Base-by-base conservation (phyloP, 2,113 vertebrate species). In the Pseudorhombus dupliciocellatus region DNA sequence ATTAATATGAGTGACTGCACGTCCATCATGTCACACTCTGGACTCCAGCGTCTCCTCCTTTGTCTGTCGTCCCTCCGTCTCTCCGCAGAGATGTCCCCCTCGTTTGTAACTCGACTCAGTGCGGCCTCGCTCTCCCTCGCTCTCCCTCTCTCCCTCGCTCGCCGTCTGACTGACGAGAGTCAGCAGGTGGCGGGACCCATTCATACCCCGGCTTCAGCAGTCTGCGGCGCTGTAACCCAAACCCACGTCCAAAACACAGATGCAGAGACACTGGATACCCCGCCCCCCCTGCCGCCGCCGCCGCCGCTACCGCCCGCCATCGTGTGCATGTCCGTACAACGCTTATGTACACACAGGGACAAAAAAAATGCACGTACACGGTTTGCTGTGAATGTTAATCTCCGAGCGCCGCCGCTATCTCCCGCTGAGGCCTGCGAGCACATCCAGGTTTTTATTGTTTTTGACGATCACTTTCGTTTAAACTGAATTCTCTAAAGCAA, bases 181-280 rank as follows among this genome's bases (percentile, higher is more conserved):
- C 75, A 90, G 88, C 91, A 92, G 91, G 88, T 92, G 91, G 89
- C 65, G 30, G 67, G 72, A 82, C 80, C 85, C 89, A 83, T 85
- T 90, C 89, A 80, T 87, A 80, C 77, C 75, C 75, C 22, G 14
- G 28, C 42, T 84, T 65, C 77, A 81, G 83, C 85, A 78, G 87
- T 87, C 86, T 64, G 76, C 86, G 63, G 8, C 18, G 71, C 77
- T 84, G 89, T 86, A 91, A 91, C 89, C 79, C 75, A 86, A 91
- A 68, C 80, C 85, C 14, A 0, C 59, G 26, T 80, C 83, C 78
- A 76, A 81, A 85, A 86, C 86, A 83, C 88, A 90, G 80, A 90
- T 79, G 82, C 83, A 87, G 67, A 79, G 71, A 70, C 52, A 21
- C 46, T 2, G 73, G 79, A 75, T 75, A 77, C 9, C 31, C 31